These are phyloP conservation scores for Brenthis hecate DNA, from an alignment of 2,888 invertebrate genomes.

Conservation along the genomic window DNA sequence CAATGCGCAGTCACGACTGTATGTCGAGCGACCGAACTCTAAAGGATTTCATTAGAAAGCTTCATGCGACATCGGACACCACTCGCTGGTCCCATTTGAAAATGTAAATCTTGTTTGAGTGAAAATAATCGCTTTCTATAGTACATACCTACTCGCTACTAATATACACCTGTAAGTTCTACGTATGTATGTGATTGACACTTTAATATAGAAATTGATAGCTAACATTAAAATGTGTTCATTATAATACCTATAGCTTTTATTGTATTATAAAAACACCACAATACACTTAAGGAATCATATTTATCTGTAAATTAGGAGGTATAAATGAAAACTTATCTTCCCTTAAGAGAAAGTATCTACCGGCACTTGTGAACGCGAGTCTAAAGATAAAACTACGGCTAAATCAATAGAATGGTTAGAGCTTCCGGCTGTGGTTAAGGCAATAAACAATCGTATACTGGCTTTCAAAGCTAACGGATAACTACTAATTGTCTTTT, in stretches of 20 bases:
- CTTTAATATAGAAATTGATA: too few species aligned
- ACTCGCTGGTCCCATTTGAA: slow-evolving; percentile 50
- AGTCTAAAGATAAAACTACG: slow-evolving; percentile 40
- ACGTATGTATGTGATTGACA: too few species aligned
- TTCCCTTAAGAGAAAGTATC: slow-evolving; percentile 6
- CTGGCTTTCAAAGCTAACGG: slow-evolving; percentile 18
- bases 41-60: slow-evolving; percentile 62
- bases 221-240: background rate
- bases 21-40: slow-evolving; percentile 42
- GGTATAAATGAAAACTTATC: slow-evolving; percentile 28
- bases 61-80: slow-evolving; percentile 60
- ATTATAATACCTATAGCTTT: background rate
- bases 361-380: slow-evolving; percentile 16
- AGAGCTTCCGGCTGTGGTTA: slow-evolving; percentile 66
- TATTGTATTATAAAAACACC: background rate
- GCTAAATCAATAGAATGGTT: slow-evolving; percentile 53
- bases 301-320: slow-evolving; percentile 8
- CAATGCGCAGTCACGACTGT: slow-evolving; percentile 60
- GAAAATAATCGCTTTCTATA: slow-evolving; percentile 63
- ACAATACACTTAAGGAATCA: too few species aligned
- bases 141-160: background rate
- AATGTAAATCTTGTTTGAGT: slow-evolving; percentile 59
- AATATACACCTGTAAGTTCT: too few species aligned
- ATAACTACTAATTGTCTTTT: slow-evolving; percentile 11
- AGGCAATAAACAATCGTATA: slow-evolving; percentile 72